Percentiles rank a stretch among this genome's conserved stretches.
phyloP scores from a whole-genome alignment of 2,113 vertebrate species.

The Delphinus delphis region DNA sequence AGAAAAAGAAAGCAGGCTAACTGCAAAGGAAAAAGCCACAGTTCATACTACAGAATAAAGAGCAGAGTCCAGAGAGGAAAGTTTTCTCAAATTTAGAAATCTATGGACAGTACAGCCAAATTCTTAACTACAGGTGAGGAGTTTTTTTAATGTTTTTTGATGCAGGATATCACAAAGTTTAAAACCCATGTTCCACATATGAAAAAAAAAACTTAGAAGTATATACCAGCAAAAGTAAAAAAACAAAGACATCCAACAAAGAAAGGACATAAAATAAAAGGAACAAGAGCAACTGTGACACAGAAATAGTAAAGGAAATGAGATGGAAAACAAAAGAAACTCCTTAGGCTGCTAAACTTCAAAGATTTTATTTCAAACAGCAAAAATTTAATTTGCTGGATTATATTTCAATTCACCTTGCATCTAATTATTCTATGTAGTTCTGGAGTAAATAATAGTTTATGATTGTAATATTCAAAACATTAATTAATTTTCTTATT shows the following conservation, averaged over 20 bases:
- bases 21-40: neutral
- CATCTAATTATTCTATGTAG: neutral
- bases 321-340: neutral
- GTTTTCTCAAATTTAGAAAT: neutral
- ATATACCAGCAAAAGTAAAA: neutral
- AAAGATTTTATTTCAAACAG: conserved; percentile 5
- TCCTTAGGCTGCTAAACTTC: neutral
- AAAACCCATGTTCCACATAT: neutral
- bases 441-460: neutral
- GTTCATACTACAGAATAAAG: neutral
- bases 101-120: neutral
- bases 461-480: neutral
- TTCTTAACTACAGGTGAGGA: neutral
- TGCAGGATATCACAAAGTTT: neutral
- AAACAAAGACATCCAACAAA: neutral
- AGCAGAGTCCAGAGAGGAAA: neutral
- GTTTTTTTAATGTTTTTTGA: neutral
- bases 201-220: neutral
- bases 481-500: conserved; percentile 18
- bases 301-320: neutral
- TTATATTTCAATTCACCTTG: neutral
- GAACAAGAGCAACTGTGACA: neutral
- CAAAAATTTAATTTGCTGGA: neutral
- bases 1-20: neutral
- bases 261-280: neutral